A percentile compares a stretch with the other conserved stretches of the same genome.
These are phyloP conservation scores for Temnothorax rugatulus DNA, from an alignment of 2,888 invertebrate genomes.

Conservation along the genomic window DNA sequence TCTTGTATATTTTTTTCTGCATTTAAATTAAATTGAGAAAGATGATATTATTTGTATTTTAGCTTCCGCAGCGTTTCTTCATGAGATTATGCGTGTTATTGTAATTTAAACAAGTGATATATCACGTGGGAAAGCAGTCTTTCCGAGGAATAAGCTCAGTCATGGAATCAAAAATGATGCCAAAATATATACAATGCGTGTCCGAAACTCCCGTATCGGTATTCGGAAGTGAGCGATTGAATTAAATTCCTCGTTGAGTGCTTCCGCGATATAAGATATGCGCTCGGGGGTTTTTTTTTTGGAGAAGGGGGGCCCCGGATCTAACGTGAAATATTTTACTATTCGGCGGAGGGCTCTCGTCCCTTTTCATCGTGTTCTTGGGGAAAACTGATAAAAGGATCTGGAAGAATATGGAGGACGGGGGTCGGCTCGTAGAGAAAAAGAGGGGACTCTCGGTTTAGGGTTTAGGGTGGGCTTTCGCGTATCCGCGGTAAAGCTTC, in stretches of 20 bases:
- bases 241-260: slow-evolving; percentile 62
- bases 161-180: slow-evolving; percentile 7
- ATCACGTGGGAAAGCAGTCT: neutral
- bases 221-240: slow-evolving; percentile 67
- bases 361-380: slow-evolving; percentile 73
- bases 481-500: slow-evolving; percentile 67
- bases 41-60: neutral
- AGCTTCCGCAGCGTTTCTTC: neutral
- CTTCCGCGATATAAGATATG: slow-evolving; percentile 62
- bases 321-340: slow-evolving; percentile 70
- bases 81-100: neutral
- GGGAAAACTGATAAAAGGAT: slow-evolving; percentile 69
- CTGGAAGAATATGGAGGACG: slow-evolving; percentile 45
- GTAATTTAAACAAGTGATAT: slow-evolving; percentile 1
- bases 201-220: slow-evolving; percentile 42
- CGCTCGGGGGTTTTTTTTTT: slow-evolving; percentile 16
- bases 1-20: neutral
- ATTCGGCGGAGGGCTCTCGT: slow-evolving; percentile 50
- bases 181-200: slow-evolving; percentile 48
- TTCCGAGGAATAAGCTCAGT: neutral
- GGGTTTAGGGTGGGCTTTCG: slow-evolving; percentile 64
- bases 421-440: slow-evolving; percentile 38
- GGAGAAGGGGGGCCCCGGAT: slow-evolving; percentile 40
- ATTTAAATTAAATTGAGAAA: neutral
- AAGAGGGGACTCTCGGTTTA: slow-evolving; percentile 56